These are phyloP conservation scores for Catharus bicknelli DNA, from an alignment of 2,113 vertebrate genomes.

Conservation along the genomic window DNA sequence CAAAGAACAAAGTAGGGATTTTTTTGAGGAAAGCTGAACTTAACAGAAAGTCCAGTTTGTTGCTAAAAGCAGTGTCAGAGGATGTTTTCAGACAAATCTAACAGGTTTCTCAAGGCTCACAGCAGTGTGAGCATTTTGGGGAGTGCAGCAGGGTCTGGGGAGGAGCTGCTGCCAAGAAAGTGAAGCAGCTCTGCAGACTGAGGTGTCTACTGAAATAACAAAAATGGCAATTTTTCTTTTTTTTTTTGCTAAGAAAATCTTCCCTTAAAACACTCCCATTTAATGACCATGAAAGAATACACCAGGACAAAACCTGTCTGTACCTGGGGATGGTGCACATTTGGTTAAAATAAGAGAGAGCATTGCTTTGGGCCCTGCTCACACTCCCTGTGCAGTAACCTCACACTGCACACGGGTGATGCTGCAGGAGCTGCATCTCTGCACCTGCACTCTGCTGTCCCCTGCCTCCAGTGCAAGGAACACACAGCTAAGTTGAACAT, in stretches of 20 bases:
- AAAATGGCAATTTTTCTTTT: accelerated
- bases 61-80: not conserved
- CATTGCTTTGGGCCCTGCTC: not conserved
- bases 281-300: not conserved
- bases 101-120: not conserved
- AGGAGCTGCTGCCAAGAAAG: not conserved
- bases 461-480: not conserved
- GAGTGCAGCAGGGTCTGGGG: accelerated
- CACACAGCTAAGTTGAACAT: accelerated
- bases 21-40: not conserved
- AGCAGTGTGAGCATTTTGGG: not conserved
- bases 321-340: not conserved
- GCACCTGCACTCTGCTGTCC: accelerated
- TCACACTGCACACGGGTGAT: not conserved
- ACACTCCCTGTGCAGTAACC: not conserved
- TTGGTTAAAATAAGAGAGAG: not conserved
- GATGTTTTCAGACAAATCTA: not conserved
- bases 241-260: not conserved
- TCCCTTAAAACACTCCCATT: not conserved
- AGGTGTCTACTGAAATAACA: not conserved
- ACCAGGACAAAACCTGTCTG: not conserved
- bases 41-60: not conserved
- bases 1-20: not conserved
- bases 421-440: not conserved
- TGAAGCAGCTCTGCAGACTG: not conserved